phyloP scores from a whole-genome alignment of 1,140 invertebrate genomes.

The Lasioglossum albipes region DNA sequence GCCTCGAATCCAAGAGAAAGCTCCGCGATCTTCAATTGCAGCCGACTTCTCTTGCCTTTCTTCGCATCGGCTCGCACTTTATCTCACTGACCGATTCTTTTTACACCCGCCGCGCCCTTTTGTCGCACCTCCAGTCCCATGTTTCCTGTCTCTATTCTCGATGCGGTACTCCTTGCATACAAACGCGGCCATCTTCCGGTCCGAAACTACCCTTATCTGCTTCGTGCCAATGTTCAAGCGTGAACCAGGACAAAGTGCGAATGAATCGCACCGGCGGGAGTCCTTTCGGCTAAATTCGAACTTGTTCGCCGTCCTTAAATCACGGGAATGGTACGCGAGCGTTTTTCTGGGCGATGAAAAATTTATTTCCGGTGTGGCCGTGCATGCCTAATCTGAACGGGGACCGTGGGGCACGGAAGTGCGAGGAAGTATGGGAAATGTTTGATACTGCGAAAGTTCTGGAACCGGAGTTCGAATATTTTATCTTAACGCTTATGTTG shows the following conservation, averaged over 20 bases:
- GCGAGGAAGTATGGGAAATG: background rate
- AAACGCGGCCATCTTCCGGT: constrained; percentile 18
- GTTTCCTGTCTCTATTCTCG: background rate
- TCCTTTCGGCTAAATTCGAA: constrained; percentile 28
- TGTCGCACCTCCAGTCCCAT: background rate
- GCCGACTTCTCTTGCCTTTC: background rate
- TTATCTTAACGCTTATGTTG: too few relatives aligned
- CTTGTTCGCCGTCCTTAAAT: constrained; percentile 43
- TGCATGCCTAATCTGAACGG: background rate
- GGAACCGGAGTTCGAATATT: too few relatives aligned
- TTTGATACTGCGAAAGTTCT: background rate
- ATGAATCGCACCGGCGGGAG: constrained; percentile 40
- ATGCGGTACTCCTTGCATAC: constrained; percentile 1
- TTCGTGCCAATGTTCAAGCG: constrained; percentile 29
- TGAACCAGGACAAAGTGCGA: constrained; percentile 9
- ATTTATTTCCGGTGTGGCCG: constrained; percentile 2
- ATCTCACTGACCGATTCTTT: background rate
- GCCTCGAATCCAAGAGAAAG: too few relatives aligned
- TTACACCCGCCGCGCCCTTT: too few relatives aligned
- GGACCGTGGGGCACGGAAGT: background rate
- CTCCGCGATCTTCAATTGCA: too few relatives aligned
- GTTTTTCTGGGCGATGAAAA: background rate
- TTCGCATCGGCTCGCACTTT: background rate
- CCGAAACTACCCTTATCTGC: constrained; percentile 50
- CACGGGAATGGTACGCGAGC: constrained; percentile 16